Base-by-base conservation (phyloP, 2,888 invertebrate species). In the Drosophila putrida region DNA sequence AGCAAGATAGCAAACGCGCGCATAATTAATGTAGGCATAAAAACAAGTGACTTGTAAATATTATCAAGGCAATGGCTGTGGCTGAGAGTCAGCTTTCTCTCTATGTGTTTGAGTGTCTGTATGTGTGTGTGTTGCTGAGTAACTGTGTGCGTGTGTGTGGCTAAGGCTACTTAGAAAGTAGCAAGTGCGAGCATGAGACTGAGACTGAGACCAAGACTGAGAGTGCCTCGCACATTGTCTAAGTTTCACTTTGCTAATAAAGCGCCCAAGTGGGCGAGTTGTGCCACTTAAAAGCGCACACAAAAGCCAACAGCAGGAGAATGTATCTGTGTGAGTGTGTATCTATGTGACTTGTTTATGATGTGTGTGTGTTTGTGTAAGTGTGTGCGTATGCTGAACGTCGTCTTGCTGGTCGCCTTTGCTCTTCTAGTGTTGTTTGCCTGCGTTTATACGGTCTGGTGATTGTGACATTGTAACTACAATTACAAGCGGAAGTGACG, bases 11-110 rank as follows among this genome's bases (percentile, higher is more conserved):
- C 73, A 70, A 66, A 75, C 64, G 85, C 87, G 82, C 87, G 85
- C 85, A 84, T 89, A 88, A 89, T 89, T 89, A 89, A 89, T 89
- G 89, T 88, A 80, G 84, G 87, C 81, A 89, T 89, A 88, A 89
- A 89, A 89, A 80, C 86, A 88, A 89, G 88, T 89, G 89, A 89
- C 87, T 89, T 88, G 88, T 89, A 88, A 89, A 89, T 88, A 89
- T 89, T 78, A 58, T 79, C 79, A 83, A 79, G 81, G 86, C 78
- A 81, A 83, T 84, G 66, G 60, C 62, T 73, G 78, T 63, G 82
- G 75, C 64, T 60, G 63, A 75, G 69, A 58, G 68, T 33, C 55
- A 53, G 43, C 43, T 20, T n/a, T 46, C 59, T 15, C 25, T 41
- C 47, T 44, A 11, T 33, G n/a, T 20, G 10, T 58, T 13, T 63